Evolutionary conservation across 1,140 invertebrate species (phyloP).

Genomic region (Drosophila insularis): DNA sequence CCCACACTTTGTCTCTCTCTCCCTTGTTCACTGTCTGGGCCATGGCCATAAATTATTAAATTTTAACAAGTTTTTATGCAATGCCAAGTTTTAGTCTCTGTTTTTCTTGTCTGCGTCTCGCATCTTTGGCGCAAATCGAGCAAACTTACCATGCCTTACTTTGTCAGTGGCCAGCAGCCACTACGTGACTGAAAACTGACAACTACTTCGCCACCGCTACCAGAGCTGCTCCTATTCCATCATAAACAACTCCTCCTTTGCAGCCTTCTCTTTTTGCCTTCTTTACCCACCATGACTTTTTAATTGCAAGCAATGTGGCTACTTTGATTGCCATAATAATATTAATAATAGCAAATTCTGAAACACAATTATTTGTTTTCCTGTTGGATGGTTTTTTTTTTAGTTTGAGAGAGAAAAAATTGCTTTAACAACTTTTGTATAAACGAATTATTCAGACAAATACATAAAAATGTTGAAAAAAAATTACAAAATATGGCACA

Average conservation of each 20-base stretch:
- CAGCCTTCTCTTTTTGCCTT: neutral
- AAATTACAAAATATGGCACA: neutral
- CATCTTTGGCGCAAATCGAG: conserved; percentile 39
- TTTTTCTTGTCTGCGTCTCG: conserved; percentile 31
- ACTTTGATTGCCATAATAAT: conserved; percentile 62
- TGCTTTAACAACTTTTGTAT: neutral
- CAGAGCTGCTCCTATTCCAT: neutral
- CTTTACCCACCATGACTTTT: neutral
- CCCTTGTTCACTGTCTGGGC: conserved; percentile 26
- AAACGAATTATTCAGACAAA: neutral
- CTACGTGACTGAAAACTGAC: conserved; percentile 54
- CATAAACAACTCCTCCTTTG: neutral
- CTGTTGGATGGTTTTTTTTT: neutral
- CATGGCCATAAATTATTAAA: conserved; percentile 78
- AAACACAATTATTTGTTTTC: conserved; percentile 7
- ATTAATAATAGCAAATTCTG: conserved; percentile 59
- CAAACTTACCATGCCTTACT: conserved; percentile 52
- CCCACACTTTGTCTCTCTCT: neutral
- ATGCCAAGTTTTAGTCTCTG: conserved; percentile 58
- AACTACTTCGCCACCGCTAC: neutral
- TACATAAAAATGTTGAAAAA: neutral
- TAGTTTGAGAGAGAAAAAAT: neutral
- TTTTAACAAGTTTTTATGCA: conserved; percentile 80
- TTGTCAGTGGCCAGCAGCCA: conserved; percentile 49
- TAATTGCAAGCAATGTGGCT: conserved; percentile 42